Conservation (phyloP, 2,888 invertebrate species). For the Eupithecia subfuscata region DNA sequence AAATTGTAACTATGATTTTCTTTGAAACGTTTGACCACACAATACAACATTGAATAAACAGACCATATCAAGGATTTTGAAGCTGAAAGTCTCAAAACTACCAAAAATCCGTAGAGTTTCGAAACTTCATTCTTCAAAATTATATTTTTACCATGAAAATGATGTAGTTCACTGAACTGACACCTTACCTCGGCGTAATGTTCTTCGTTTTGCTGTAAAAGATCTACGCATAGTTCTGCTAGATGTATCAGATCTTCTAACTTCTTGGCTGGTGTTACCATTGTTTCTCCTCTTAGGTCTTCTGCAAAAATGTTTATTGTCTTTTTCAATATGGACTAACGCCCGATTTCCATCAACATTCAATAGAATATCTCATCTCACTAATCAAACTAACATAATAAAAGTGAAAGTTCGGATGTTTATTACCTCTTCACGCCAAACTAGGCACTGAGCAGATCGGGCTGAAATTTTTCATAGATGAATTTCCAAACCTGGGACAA, state of each 20-base stretch:
- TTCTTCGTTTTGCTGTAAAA: constrained; percentile 99
- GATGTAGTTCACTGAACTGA: background rate
- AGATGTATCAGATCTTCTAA: constrained; percentile 98
- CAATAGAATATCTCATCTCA: no score
- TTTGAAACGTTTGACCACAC: constrained; percentile 62
- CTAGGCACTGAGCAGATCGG: no score
- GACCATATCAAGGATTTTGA: constrained; percentile 55
- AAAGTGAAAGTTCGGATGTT: no score
- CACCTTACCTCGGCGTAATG: constrained; percentile 98
- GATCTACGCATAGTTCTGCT: constrained; percentile 98
- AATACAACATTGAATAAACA: constrained; percentile 71
- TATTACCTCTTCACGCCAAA: no score
- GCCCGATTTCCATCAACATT: background rate
- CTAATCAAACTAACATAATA: no score
- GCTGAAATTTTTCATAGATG: no score
- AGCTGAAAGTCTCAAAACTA: constrained; percentile 46
- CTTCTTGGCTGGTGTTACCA: constrained; percentile 94
- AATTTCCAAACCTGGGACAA: no score
- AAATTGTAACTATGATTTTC: background rate
- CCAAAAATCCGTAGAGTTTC: background rate
- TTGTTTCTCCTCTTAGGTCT: constrained; percentile 91
- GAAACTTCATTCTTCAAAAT: constrained; percentile 50
- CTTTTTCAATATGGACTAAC: constrained; percentile 3
- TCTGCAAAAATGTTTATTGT: constrained; percentile 78
- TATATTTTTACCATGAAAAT: constrained; percentile 2